Base-by-base conservation (phyloP, 2,113 vertebrate species). In the Sinocyclocheilus maitianheensis region DNA sequence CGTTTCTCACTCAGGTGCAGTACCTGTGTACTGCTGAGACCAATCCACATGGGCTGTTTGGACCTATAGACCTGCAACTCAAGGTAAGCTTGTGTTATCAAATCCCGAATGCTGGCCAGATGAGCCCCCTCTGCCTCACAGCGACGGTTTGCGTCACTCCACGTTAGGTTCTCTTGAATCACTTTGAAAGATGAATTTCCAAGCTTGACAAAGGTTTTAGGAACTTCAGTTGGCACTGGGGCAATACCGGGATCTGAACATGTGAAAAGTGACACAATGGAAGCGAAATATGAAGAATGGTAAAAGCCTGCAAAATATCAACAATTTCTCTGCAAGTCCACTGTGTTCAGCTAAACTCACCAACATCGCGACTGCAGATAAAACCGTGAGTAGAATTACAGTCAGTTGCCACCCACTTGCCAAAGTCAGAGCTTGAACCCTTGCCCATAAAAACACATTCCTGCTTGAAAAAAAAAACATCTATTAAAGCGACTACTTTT, bases 1-100 rank as follows among this genome's bases (percentile, higher is more conserved):
- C 34, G 0, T 60, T 79, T 22, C 20, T 77, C 8, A 53, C 51
- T 53, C 8, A 0, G 4, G 3, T 20, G 9, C 34, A 43, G 4
- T 67, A 98, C 98, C 97, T 95, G 63, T 6, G 94, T 86, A 89
- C 96, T 98, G 92, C 97, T 98, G 37, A 99, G 94, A 80, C 96
- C 97, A 37, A 99, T 96, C 98, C 98, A 99, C 16, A 96, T 3
- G 30, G 96, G 96, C 26, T 91, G 80, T 26, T 93, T 92, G 43
- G 95, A 78, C 16, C 93, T 94, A 14, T 94, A 26, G 24, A 94
- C 86, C 62, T 94, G 90, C 43, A 98, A 90, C 91, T 96, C 96
- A 0, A 95, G 87, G 72, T 96, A 96, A 0, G 97, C 94, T 10
- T 94, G 91, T 22, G 87, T 93, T 62, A 95, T 96, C 3, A 95